Base-by-base conservation (phyloP, 2,113 vertebrate genomes). In the Phyllopteryx taeniolatus region DNA sequence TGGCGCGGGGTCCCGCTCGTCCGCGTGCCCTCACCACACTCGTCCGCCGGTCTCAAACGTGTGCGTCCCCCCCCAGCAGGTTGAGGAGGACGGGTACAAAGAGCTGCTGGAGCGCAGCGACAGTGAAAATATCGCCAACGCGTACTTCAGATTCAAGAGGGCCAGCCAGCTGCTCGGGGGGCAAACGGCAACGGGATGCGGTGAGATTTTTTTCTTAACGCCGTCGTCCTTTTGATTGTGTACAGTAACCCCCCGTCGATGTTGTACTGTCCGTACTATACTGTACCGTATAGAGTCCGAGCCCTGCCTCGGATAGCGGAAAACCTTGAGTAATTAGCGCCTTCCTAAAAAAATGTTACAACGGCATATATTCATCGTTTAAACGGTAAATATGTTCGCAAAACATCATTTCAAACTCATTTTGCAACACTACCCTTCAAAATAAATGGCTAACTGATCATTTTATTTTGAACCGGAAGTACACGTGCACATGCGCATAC, bases 71-170 rank as follows among this genome's bases (percentile, higher is more conserved):
- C 5, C 27, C 8, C 5, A 53, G 70, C 85, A 91, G 89, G 91
- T 93, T 46, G 94, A 95, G 27, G 94, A 95, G 81, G 94, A 96
- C 75, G 81, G 89, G 49, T 96, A 94, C 76, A 95, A 90, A 73
- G 86, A 93, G 76, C 91, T 95, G 94, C 88, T 98, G 67, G 89
- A 86, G 67, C 93, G 93, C 5, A 96, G 95, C 0, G 90, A 95
- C 84, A 96, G 94, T 2, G 92, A 96, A 59, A 92, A 92, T 65
- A 91, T 93, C 0, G 94, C 95, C 85, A 95, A 80, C 76, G 95
- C 92, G 86, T 96, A 95, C 90, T 96, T 97, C 80, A 91, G 87
- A 75, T 81, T 89, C 8, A 93, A 87, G 70, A 88, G 94, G 56
- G 82, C 93, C 74, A 93, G 77, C 76, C 92, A 90, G 66, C 91